A percentile compares a stretch with the other conserved stretches of the same genome.
Conservation (phyloP, 2,888 invertebrate genomes). For the Cremastobaeus sp. region DNA sequence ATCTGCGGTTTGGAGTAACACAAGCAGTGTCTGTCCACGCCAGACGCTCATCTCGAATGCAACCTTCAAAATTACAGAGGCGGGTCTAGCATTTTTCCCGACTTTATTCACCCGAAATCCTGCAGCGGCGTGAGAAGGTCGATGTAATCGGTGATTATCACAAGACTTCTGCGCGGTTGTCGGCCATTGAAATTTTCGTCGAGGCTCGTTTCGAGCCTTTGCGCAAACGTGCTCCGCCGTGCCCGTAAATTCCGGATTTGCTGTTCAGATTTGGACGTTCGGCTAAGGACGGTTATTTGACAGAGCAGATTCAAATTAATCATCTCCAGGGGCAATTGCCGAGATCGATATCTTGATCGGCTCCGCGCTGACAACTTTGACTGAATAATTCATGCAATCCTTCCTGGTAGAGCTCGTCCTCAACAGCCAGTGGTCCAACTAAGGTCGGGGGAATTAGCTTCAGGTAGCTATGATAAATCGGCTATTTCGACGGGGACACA, state of each 20-base stretch:
- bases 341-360: conserved; percentile 23
- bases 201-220: too few species aligned
- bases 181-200: too few species aligned
- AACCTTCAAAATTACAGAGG: conserved; percentile 31
- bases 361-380: conserved; percentile 8
- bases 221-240: too few species aligned
- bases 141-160: too few species aligned
- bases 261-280: not conserved
- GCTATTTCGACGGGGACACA: too few species aligned
- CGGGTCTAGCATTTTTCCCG: conserved; percentile 11
- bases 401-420: conserved; percentile 18
- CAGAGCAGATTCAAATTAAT: conserved; percentile 25
- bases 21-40: conserved; percentile 15
- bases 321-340: conserved; percentile 12
- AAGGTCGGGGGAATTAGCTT: too few species aligned
- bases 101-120: too few species aligned
- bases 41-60: conserved; percentile 34
- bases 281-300: not conserved
- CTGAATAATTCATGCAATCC: conserved; percentile 31
- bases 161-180: too few species aligned
- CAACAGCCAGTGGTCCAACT: too few species aligned
- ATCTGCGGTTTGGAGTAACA: conserved; percentile 57
- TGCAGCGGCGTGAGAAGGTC: too few species aligned
- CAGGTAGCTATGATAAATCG: too few species aligned
- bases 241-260: not conserved